Evolutionary conservation across 1,140 invertebrate species (phyloP).

Genomic region (Camponotus floridanus): DNA sequence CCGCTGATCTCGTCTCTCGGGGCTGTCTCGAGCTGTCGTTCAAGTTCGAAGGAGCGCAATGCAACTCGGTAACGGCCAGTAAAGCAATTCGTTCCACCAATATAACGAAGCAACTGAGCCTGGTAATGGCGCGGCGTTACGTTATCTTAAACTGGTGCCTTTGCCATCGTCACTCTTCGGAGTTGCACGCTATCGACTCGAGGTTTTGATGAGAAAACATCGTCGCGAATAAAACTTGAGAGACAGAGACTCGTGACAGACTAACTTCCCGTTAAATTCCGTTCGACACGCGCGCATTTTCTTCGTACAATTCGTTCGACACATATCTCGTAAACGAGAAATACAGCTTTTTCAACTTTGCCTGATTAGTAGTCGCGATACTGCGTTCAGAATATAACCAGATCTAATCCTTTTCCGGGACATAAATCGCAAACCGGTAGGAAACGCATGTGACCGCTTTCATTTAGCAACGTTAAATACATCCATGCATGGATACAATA

Average conservation of each 20-base stretch:
- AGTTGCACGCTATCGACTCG: background rate
- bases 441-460: constrained; percentile 41
- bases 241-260: constrained; percentile 16
- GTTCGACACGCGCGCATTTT: background rate
- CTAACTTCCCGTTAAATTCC: constrained; percentile 48
- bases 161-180: background rate
- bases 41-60: constrained; percentile 48
- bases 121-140: constrained; percentile 48
- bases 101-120: constrained; percentile 58
- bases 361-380: background rate
- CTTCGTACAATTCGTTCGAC: constrained; percentile 46
- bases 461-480: background rate
- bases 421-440: constrained; percentile 33
- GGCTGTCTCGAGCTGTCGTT: constrained; percentile 67
- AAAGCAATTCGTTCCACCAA: constrained; percentile 68
- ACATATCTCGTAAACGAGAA: constrained; percentile 45
- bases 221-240: constrained; percentile 24
- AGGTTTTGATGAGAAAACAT: background rate
- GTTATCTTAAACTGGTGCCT: constrained; percentile 46
- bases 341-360: constrained; percentile 36
- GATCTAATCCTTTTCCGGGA: constrained; percentile 43
- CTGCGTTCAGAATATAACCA: background rate
- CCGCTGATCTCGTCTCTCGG: constrained; percentile 50
- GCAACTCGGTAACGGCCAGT: constrained; percentile 22
- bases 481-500: background rate